phyloP scores from a whole-genome alignment of 2,797 vertebrate genomes.

The Pelochelys cantorii region DNA sequence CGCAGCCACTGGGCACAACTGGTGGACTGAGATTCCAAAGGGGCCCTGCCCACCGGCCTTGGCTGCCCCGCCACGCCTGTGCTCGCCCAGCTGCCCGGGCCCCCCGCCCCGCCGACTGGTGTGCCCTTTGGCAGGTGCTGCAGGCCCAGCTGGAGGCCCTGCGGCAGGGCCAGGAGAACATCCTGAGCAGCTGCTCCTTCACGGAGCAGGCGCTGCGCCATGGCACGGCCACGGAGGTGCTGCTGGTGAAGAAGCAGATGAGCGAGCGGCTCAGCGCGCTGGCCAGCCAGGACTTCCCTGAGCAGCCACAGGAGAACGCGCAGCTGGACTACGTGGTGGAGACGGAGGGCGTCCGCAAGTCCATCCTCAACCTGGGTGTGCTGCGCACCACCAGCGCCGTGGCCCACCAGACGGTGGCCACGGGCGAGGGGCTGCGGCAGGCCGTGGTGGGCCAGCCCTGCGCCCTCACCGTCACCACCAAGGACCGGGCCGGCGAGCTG shows the following conservation, averaged over 20 bases:
- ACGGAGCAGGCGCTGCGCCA: slow-evolving; percentile 90
- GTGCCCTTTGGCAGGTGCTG: slow-evolving; percentile 83
- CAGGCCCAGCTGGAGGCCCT: slow-evolving; percentile 89
- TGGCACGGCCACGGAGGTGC: slow-evolving; percentile 84
- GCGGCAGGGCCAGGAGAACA: slow-evolving; percentile 93
- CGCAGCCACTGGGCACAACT: no score
- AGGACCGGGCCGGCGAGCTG: slow-evolving; percentile 94
- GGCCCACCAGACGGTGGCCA: slow-evolving; percentile 91
- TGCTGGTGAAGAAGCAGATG: slow-evolving; percentile 96
- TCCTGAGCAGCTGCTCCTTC: slow-evolving; percentile 94
- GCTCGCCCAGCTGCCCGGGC: not conserved
- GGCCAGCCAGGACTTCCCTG: slow-evolving; percentile 90
- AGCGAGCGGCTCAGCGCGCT: slow-evolving; percentile 90
- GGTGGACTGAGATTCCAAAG: no score
- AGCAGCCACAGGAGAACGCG: slow-evolving; percentile 92
- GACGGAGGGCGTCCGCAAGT: slow-evolving; percentile 91
- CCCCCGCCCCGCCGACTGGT: not conserved
- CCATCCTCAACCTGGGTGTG: slow-evolving; percentile 93
- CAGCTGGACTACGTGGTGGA: slow-evolving; percentile 93
- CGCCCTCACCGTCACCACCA: slow-evolving; percentile 93
- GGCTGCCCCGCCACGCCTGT: no score
- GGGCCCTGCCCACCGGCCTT: no score
- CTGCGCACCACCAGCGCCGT: slow-evolving; percentile 93
- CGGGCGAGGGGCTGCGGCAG: slow-evolving; percentile 92
- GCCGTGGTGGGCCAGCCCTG: slow-evolving; percentile 91